Percentiles rank a stretch among this genome's conserved stretches.
phyloP scores from a whole-genome alignment of 37 sponge, comb jelly and placozoan species.

The Haliclona indistincta region DNA sequence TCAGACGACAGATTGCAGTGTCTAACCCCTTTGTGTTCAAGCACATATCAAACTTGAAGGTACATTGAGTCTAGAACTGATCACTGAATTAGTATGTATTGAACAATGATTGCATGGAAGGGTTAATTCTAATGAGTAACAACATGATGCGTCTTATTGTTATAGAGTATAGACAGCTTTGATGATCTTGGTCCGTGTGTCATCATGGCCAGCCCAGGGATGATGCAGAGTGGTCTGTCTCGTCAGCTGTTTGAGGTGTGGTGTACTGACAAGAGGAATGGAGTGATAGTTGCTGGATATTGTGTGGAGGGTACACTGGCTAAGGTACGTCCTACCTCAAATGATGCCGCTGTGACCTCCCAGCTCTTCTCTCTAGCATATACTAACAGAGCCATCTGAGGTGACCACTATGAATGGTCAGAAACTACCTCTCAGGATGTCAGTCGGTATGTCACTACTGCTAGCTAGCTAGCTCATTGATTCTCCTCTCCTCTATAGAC shows the following conservation, averaged over 20 bases:
- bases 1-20: constrained; percentile 82
- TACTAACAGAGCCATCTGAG: constrained; percentile 93
- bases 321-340: constrained; percentile 50
- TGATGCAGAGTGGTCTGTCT: constrained; percentile 99
- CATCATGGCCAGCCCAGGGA: constrained; percentile 99
- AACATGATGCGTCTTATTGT: not conserved
- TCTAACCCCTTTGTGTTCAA: constrained; percentile 98
- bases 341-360: not conserved
- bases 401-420: constrained; percentile 86
- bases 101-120: too few relatives aligned
- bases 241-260: constrained; percentile 96
- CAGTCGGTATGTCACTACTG: constrained; percentile 85
- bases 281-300: constrained; percentile 95
- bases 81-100: too few relatives aligned
- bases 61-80: not conserved
- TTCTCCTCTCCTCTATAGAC: too few relatives aligned
- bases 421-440: constrained; percentile 86
- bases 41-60: constrained; percentile 95
- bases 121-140: too few relatives aligned
- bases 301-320: constrained; percentile 99
- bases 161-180: constrained; percentile 89
- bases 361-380: constrained; percentile 36
- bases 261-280: constrained; percentile 97
- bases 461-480: too few relatives aligned
- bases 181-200: constrained; percentile 98